These are phyloP conservation scores for Eilema depressum DNA, from an alignment of 2,888 invertebrate species.

Conservation along the genomic window DNA sequence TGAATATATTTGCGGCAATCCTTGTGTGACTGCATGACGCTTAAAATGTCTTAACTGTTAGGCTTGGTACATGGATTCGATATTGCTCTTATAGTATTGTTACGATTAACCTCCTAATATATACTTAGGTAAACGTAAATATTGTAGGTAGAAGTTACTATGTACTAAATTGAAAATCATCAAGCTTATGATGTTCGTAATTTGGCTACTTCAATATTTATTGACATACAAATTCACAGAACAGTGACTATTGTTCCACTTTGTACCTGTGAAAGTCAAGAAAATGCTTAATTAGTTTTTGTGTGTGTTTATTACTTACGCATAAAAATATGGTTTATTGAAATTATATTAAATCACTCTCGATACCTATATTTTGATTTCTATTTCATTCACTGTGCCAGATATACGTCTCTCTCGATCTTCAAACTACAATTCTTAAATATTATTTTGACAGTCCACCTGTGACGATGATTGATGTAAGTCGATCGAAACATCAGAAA, in stretches of 20 bases:
- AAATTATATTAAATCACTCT: not conserved
- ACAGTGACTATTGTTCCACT: not conserved
- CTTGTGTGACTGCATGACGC: constrained; percentile 79
- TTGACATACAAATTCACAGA: not conserved
- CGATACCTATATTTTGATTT: not conserved
- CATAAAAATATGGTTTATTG: not conserved
- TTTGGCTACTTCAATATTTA: constrained; percentile 4
- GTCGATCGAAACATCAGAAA: constrained; percentile 4
- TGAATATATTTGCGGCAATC: constrained; percentile 72
- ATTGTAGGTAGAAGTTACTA: not conserved
- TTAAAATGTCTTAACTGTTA: constrained; percentile 53
- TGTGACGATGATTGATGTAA: constrained; percentile 1
- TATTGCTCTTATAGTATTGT: constrained; percentile 24
- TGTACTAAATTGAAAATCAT: not conserved
- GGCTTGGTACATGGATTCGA: constrained; percentile 24
- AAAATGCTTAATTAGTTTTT: not conserved
- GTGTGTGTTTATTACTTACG: not conserved
- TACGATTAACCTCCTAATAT: not conserved
- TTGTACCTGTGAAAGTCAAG: not conserved
- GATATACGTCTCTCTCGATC: no score
- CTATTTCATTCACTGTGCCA: not conserved
- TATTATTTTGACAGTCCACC: constrained; percentile 4
- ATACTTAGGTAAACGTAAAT: constrained; percentile 3
- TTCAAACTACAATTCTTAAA: not conserved
- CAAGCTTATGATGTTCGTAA: not conserved